Evolutionary conservation across 2,113 vertebrate species (phyloP), one percentile per base, ranked within the genome.

Genomic region (Oreochromis spilurus): DNA sequence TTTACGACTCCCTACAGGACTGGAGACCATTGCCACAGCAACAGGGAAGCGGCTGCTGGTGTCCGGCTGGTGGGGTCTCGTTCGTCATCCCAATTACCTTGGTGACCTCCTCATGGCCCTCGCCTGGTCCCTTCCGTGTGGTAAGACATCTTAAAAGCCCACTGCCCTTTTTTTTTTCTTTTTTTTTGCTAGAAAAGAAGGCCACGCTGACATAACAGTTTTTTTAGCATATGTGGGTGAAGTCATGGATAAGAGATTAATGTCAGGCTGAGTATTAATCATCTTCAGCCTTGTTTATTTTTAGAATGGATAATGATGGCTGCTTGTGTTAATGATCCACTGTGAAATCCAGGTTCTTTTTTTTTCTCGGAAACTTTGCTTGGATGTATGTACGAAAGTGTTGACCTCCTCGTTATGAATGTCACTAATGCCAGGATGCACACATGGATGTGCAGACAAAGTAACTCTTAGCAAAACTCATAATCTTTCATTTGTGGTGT

Each of bases 51-150:
- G 95, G 13, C 95, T 98, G 84, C 94, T 98, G 70, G 97, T 98
- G 85, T 97, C 97, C 1, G 97, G 97, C 34, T 98, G 98, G 98
- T 98, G 98, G 98, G 97, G 98, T 24, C 91, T 98, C 34, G 97
- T 98, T 81, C 97, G 98, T 36, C 97, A 98, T 78, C 98, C 98
- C 62, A 98, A 98, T 94, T 98, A 98, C 92, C 94, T 98, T 1
- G 98, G 97, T 16, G 97, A 98, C 89, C 94, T 98, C 79, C 95
- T 98, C 82, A 98, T 98, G 98, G 97, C 97, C n/a, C 92, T 98
- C 60, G 97, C 97, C 0, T 98, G 98, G 98, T 98, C 97, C 7
- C 92, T 98, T 85, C 97, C 97, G 2, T 98, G 98, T 34, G 98
- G 98, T 98, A 86, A 97, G 97, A 95, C 38, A 11, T 29, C 38